Evolutionary conservation across 1,140 invertebrate genomes (phyloP).

Genomic region (Homalodisca vitripennis): DNA sequence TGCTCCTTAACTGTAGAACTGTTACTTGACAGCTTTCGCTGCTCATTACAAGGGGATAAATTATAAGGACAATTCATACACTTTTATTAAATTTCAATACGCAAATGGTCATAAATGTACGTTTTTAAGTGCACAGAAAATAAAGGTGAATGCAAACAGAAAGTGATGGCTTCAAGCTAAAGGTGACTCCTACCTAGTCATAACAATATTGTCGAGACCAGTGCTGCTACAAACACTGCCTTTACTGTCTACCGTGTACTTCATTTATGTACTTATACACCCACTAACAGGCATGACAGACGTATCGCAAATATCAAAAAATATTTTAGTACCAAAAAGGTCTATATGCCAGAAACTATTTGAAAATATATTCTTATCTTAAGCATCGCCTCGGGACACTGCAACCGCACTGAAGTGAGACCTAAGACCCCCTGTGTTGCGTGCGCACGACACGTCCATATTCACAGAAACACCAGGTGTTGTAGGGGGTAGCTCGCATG

Average conservation of each 20-base stretch:
- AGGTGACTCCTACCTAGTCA: constrained; percentile 20
- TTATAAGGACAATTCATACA: no score
- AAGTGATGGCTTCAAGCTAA: constrained; percentile 14
- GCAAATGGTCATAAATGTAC: no score
- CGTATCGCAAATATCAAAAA: constrained; percentile 28
- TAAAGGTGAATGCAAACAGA: neutral
- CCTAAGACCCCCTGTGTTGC: no score
- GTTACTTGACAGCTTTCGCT: no score
- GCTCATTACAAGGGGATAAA: no score
- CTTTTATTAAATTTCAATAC: no score
- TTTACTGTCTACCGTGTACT: constrained; percentile 15
- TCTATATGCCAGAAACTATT: constrained; percentile 29
- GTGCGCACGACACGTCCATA: no score
- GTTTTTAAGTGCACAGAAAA: neutral
- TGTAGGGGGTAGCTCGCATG: constrained; percentile 39
- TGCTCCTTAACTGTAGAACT: no score
- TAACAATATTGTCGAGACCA: constrained; percentile 23
- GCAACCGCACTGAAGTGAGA: no score
- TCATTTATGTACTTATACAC: no score
- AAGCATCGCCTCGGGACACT: constrained; percentile 2
- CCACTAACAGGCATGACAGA: constrained; percentile 3
- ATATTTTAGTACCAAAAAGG: constrained; percentile 28
- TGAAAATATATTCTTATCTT: constrained; percentile 20
- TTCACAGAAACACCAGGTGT: constrained; percentile 41
- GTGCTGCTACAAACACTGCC: constrained; percentile 19